These are phyloP conservation scores for Tadarida brasiliensis DNA, from an alignment of 2,797 vertebrate genomes.

Conservation along the genomic window DNA sequence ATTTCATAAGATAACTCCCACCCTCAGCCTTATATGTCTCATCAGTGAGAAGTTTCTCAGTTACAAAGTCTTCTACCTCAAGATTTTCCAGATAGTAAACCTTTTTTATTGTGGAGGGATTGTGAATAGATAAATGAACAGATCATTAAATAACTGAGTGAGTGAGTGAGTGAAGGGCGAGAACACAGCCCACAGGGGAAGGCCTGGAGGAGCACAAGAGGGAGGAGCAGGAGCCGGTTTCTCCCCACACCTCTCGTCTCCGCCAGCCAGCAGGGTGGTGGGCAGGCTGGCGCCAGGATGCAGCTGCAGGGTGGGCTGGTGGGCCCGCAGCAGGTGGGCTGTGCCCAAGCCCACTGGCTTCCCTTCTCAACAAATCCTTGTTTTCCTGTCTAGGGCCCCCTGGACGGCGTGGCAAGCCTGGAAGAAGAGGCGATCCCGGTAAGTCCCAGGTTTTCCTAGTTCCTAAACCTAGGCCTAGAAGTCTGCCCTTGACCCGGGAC, in stretches of 20 bases:
- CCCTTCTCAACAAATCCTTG: conserved; percentile 60
- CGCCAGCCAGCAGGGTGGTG: background rate
- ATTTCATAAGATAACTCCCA: background rate
- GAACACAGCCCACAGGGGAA: background rate
- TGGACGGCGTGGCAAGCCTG: conserved; percentile 93
- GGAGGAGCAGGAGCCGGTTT: background rate
- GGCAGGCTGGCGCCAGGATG: background rate
- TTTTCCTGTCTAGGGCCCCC: conserved; percentile 93
- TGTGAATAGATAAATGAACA: background rate
- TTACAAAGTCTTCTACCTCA: background rate
- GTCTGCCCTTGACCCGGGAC: background rate
- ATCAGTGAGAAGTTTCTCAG: background rate
- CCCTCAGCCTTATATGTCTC: background rate
- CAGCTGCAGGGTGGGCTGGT: accelerated
- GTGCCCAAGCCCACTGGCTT: background rate
- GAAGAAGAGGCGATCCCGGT: conserved; percentile 94
- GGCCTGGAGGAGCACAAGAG: too few relatives aligned
- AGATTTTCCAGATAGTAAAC: background rate
- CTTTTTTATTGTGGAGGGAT: background rate
- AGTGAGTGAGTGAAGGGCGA: background rate
- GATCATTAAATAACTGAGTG: background rate
- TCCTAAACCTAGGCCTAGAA: background rate
- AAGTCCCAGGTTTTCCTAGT: conserved; percentile 73
- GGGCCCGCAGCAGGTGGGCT: background rate
- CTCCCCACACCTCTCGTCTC: background rate